Conservation (phyloP, 2,113 vertebrate species). For the Delphinapterus leucas region DNA sequence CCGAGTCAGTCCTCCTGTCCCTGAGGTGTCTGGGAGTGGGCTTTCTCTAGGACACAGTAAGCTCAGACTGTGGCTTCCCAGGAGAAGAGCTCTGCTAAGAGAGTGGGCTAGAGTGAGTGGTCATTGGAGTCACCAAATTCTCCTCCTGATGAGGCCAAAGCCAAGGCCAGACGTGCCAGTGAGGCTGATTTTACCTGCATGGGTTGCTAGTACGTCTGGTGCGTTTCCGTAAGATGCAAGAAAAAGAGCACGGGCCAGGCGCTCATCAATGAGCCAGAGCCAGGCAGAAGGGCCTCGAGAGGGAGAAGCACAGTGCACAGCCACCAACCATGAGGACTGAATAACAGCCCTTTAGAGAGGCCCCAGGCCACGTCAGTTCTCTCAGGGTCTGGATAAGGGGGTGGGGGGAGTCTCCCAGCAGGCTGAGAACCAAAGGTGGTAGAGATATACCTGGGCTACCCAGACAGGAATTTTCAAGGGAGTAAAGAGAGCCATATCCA, state of each 20-base stretch:
- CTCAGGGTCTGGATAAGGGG: not conserved
- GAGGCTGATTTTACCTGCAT: not conserved
- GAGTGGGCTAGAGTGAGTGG: not conserved
- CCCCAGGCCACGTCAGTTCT: not conserved
- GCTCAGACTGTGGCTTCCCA: not conserved
- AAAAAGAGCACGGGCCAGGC: not conserved
- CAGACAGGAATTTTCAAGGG: not conserved
- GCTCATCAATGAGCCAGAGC: not conserved
- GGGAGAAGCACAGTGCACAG: not conserved
- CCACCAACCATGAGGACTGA: not conserved
- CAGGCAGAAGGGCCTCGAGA: not conserved
- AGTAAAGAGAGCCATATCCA: not conserved
- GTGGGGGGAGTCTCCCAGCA: not conserved
- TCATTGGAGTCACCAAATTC: not conserved
- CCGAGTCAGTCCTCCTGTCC: not conserved
- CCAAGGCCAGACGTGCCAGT: not conserved
- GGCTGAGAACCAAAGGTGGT: not conserved
- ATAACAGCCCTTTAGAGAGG: not conserved
- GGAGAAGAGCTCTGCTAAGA: not conserved
- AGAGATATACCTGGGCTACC: not conserved
- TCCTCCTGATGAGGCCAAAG: not conserved
- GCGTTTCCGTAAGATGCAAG: not conserved
- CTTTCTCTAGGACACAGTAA: not conserved
- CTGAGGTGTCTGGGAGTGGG: not conserved
- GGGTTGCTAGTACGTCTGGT: not conserved